phyloP scores from a whole-genome alignment of 2,888 invertebrate genomes.

The Lacanobia oleracea region DNA sequence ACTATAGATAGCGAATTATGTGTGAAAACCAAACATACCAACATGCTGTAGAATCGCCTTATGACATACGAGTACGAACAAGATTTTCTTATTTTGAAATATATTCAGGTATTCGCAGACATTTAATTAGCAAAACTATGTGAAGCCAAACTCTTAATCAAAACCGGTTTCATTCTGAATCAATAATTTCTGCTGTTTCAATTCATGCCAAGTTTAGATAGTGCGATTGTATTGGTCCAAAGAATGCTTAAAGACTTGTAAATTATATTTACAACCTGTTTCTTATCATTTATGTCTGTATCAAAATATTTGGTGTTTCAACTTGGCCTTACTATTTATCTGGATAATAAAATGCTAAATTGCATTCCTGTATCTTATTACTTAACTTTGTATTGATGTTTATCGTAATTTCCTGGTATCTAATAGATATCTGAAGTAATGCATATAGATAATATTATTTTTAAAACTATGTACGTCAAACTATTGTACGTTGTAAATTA shows the following conservation, averaged over 20 bases:
- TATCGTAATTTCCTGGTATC: conserved; percentile 19
- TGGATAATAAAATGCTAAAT: conserved; percentile 35
- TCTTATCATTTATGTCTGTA: conserved; percentile 31
- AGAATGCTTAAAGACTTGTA: conserved; percentile 1
- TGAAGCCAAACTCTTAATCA: conserved; percentile 20
- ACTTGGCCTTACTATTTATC: conserved; percentile 31
- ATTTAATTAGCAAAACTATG: conserved; percentile 47
- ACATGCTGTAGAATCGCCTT: conserved; percentile 28
- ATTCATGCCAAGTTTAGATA: neutral
- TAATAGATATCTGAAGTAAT: conserved; percentile 15
- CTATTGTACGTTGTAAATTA: too few relatives aligned
- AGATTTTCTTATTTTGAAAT: conserved; percentile 33
- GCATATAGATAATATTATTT: conserved; percentile 1
- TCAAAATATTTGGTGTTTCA: conserved; percentile 20
- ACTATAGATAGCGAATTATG: conserved; percentile 30
- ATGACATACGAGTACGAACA: conserved; percentile 21
- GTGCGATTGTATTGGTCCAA: conserved; percentile 1
- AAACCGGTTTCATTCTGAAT: conserved; percentile 42
- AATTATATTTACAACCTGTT: conserved; percentile 24
- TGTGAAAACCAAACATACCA: conserved; percentile 58
- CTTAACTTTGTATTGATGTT: conserved; percentile 17
- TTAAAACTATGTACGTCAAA: neutral
- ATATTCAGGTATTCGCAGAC: conserved; percentile 25
- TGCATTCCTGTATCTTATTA: conserved; percentile 35
- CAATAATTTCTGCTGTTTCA: conserved; percentile 15